Base-by-base conservation (phyloP, 2,113 vertebrate genomes). In the Emydura subglobosa region DNA sequence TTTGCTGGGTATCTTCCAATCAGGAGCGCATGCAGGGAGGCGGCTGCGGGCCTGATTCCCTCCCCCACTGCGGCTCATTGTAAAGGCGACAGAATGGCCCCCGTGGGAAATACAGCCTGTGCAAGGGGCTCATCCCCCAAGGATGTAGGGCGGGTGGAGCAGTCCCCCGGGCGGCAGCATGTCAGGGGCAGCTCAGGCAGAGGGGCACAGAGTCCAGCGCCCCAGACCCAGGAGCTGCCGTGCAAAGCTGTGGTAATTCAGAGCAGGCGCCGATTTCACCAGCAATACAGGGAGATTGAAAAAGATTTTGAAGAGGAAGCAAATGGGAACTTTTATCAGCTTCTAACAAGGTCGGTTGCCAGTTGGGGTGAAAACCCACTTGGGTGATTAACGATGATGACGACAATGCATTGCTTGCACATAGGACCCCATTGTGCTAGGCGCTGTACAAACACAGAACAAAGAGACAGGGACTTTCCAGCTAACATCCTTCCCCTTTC, bases 231-330 rank as follows among this genome's bases (percentile, higher is more conserved):
- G 22, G n/a, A 42, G 68, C 31, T 34, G 34, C 16, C 65, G 2
- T 19, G 31, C 17, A 39, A 72, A 72, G 68, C n/a, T 17, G n/a
- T n/a, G 42, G 17, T 22, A 34, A 39, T 42, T 74, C 44, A 50
- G 8, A 79, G 29, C 78, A 34, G 14, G 42, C 22, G 11, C 54
- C 3, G 79, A 8, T 55, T 22, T 39, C 13, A 14, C 39, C 22
- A 29, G 17, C 82, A 39, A 9, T 10, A 47, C 11, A 0, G 0
- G 82, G 39, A n/a, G 51, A 47, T 39, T 29, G 74, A 22, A 3
- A 6, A 16, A 49, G 49, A 50, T 17, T 6, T 19, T 50, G 9
- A 82, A 9, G 34, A 14, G 19, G 22, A 25, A 55, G 21, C 50
- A 34, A 39, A 42, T 10, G 8, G 24, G 53, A 55, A 9, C 61